Base-by-base conservation (phyloP, 2,113 vertebrate genomes). In the Eretmochelys imbricata region DNA sequence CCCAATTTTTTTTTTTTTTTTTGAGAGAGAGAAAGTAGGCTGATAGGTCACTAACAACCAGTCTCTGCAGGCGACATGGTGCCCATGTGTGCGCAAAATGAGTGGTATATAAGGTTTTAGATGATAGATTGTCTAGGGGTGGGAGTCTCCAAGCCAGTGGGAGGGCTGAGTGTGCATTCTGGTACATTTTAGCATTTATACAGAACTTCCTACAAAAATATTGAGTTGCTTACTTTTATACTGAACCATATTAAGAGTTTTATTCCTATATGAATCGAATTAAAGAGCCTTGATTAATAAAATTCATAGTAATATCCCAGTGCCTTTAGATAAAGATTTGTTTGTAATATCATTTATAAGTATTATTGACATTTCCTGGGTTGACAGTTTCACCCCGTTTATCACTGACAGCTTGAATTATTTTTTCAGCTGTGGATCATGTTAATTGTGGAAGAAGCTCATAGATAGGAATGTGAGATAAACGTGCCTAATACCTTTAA, bases 361-460 rank as follows among this genome's bases (percentile, higher is more conserved):
- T 94, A 98, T 91, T 96, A 96, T 88, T 89, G 88, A 92, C 49
- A 10, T 95, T 94, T 93, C 80, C 85, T 93, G 96, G 97, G 97
- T 94, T 97, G 97, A 95, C 96, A 92, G 96, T 95, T 97, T 49
- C 84, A 96, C 95, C 91, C 94, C 89, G 98, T 98, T 97, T 95
- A 98, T 98, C 98, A 98, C 97, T 96, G 97, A 97, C 94, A 85
- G 89, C 79, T 48, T 93, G 82, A 94, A 97, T 95, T 98, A 98
- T 98, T 98, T 98, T 98, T 96, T 98, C 98, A 98, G 98, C 98
- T 98, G 98, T 97, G 97, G 97, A 96, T 97, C 98, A 98, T 96
- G 98, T 98, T 98, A 98, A 98, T 98, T 97, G 97, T 97, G 96
- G 95, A 96, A 97, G 95, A 96, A 97, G 95, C 96, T 95, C 97